Conservation (phyloP, 2,113 vertebrate species). For the Dasypus novemcinctus region DNA sequence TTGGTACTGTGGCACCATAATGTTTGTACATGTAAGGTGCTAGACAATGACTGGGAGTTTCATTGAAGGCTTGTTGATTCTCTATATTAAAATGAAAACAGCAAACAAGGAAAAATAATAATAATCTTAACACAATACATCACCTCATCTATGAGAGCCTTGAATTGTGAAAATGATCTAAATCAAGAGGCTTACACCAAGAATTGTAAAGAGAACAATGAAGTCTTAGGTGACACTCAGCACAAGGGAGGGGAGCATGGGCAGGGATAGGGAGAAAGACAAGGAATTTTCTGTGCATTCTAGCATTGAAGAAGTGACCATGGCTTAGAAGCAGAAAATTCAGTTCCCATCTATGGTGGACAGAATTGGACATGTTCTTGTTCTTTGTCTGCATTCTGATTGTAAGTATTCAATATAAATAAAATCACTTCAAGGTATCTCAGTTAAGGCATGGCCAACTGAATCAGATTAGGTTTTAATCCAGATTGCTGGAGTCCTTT, state of each 20-base stretch:
- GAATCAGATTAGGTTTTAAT: no score
- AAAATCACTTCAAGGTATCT: no score
- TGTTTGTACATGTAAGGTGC: not conserved
- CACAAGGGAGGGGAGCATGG: not conserved
- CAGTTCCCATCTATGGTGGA: no score
- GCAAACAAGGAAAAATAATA: not conserved
- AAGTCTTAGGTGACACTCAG: not conserved
- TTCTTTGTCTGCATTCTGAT: no score
- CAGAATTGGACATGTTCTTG: no score
- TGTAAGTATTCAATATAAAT: no score
- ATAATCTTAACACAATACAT: not conserved
- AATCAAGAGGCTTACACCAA: not conserved
- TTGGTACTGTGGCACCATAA: not conserved
- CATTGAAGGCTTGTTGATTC: not conserved
- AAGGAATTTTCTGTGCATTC: not conserved
- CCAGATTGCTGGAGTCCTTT: no score
- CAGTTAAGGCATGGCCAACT: no score
- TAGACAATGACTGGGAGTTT: not conserved
- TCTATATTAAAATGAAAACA: not conserved
- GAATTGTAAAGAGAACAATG: not conserved
- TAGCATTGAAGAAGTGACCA: not conserved
- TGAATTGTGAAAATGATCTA: not conserved
- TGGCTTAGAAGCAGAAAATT: no score
- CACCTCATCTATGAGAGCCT: not conserved
- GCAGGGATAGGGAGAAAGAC: not conserved